Evolutionary conservation across 2,113 vertebrate species (phyloP).

Genomic region (Triplophysa tibetana): DNA sequence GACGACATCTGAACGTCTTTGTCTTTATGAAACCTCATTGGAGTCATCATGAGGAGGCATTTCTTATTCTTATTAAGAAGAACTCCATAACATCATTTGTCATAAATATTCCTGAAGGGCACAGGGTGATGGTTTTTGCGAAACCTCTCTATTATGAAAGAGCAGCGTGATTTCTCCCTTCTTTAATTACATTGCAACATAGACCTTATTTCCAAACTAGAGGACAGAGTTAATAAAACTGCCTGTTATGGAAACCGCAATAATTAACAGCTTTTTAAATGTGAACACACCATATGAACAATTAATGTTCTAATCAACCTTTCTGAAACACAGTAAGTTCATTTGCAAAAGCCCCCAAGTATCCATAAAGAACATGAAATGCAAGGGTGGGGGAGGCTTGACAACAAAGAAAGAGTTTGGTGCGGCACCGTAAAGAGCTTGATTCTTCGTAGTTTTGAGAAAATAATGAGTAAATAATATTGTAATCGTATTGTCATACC

Average conservation of each 20-base stretch:
- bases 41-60: constrained; percentile 42
- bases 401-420: constrained; percentile 47
- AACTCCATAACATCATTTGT: constrained; percentile 45
- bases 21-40: constrained; percentile 7
- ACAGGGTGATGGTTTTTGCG: constrained; percentile 48
- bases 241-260: constrained; percentile 62
- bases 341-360: constrained; percentile 63
- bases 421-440: constrained; percentile 54
- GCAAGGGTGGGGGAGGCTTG: constrained; percentile 25
- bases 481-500: neutral
- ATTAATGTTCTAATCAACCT: constrained; percentile 71
- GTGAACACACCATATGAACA: constrained; percentile 62
- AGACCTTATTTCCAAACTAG: constrained; percentile 59
- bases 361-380: constrained; percentile 65
- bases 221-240: constrained; percentile 63
- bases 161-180: constrained; percentile 42
- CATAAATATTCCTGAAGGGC: constrained; percentile 41
- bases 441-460: constrained; percentile 21
- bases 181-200: constrained; percentile 62
- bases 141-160: constrained; percentile 51
- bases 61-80: constrained; percentile 39
- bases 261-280: constrained; percentile 68
- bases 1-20: constrained; percentile 2
- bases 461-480: neutral
- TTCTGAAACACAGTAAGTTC: constrained; percentile 64